Evolutionary conservation across 2,888 invertebrate genomes (phyloP).

Genomic region (Teleogryllus oceanicus): DNA sequence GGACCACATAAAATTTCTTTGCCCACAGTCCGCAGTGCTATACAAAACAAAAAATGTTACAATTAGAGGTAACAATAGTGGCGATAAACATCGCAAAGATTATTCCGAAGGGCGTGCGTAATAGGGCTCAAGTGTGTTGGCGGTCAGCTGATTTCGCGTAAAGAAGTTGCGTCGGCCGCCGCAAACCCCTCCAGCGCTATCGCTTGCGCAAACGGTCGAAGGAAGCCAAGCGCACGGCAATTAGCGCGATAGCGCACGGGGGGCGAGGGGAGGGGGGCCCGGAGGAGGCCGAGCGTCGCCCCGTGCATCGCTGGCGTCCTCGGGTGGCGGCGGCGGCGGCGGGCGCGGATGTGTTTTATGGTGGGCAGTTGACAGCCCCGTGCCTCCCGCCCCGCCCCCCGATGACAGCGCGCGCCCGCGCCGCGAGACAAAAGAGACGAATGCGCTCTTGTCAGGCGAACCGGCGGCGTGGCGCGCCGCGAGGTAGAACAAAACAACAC

Average conservation of each 20-base stretch:
- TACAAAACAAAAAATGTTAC: too few relatives aligned
- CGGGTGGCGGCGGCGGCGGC: not conserved
- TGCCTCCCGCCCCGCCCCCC: slow-evolving; percentile 33
- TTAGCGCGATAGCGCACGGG: slow-evolving; percentile 3
- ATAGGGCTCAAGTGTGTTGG: not conserved
- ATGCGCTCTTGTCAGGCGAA: slow-evolving; percentile 36
- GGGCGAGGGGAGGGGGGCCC: not conserved
- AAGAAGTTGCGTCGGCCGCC: not conserved
- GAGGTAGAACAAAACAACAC: not conserved
- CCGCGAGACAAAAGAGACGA: slow-evolving; percentile 31
- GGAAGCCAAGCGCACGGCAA: not conserved
- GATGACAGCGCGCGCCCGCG: slow-evolving; percentile 34
- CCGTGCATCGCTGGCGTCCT: not conserved
- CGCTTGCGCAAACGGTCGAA: too few relatives aligned
- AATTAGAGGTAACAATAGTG: too few relatives aligned
- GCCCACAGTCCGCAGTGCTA: too few relatives aligned
- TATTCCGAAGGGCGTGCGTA: not conserved
- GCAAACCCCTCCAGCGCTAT: not conserved
- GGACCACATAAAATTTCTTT: too few relatives aligned
- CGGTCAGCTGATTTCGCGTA: not conserved
- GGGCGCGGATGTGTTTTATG: slow-evolving; percentile 18
- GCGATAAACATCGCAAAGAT: too few relatives aligned
- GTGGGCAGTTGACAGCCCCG: slow-evolving; percentile 30
- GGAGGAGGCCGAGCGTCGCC: not conserved
- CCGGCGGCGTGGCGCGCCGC: not conserved